Percentiles rank a stretch among this genome's conserved stretches.
Conservation (phyloP, 2,113 vertebrate species). For the Notiomystis cincta region DNA sequence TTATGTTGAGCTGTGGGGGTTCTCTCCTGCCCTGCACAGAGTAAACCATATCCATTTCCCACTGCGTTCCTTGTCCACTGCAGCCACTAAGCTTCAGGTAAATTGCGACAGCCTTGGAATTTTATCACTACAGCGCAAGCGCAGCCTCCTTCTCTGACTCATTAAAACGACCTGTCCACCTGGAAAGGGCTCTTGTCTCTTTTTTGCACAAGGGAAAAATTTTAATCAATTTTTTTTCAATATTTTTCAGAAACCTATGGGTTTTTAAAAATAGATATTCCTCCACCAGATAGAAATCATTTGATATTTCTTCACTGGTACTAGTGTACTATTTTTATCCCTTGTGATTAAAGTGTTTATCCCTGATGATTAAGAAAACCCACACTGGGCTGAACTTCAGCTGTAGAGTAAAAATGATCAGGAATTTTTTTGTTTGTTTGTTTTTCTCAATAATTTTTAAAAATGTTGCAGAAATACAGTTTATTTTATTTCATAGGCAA, state of each 20-base stretch:
- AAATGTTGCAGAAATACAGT: background rate
- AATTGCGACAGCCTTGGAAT: background rate
- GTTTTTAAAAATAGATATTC: background rate
- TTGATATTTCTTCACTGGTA: background rate
- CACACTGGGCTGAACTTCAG: background rate
- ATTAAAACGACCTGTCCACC: background rate
- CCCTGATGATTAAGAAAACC: background rate
- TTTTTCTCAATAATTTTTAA: background rate
- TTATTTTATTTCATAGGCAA: background rate
- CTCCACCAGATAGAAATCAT: background rate
- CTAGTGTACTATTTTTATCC: background rate
- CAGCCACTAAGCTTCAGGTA: background rate
- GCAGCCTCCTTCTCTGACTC: background rate
- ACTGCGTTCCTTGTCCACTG: background rate
- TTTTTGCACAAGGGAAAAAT: background rate
- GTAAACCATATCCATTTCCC: background rate
- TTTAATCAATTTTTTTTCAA: background rate
- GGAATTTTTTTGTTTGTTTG: background rate
- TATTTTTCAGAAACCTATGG: background rate
- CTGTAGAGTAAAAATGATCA: background rate
- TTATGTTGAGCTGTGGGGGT: slow-evolving; percentile 20
- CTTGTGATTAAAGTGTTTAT: background rate
- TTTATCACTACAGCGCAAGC: background rate
- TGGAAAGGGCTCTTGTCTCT: background rate
- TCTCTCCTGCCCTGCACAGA: background rate